These are phyloP conservation scores for Babylonia areolata DNA, from an alignment of 1,140 invertebrate species.

Conservation along the genomic window DNA sequence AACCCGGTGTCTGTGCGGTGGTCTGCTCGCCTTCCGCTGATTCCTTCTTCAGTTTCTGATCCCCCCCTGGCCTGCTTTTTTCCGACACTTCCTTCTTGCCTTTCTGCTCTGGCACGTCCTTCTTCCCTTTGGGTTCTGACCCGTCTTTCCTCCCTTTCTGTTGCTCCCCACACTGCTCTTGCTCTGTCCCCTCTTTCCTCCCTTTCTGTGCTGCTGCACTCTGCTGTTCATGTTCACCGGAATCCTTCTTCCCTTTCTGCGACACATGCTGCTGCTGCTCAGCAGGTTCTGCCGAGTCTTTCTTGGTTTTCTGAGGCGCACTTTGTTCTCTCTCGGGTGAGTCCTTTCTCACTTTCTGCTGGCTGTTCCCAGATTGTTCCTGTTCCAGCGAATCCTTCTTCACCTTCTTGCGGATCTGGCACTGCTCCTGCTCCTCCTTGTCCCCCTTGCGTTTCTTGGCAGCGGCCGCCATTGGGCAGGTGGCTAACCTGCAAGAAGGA, in stretches of 20 bases:
- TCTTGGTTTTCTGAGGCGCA: background rate
- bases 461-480: conserved; percentile 65
- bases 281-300: background rate
- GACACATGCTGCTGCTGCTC: background rate
- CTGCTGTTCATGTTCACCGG: background rate
- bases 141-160: conserved; percentile 28
- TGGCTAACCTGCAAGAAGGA: conserved; percentile 57
- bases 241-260: background rate
- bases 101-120: conserved; percentile 18
- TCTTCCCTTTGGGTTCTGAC: conserved; percentile 9
- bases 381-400: background rate
- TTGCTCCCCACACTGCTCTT: background rate
- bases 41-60: background rate
- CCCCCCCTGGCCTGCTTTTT: background rate
- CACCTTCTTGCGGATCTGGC: conserved; percentile 9
- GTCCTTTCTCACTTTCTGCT: background rate
- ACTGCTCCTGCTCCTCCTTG: conserved; percentile 34
- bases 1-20: background rate
- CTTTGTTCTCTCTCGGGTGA: background rate
- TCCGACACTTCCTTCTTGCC: background rate
- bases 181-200: background rate
- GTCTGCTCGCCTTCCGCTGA: background rate
- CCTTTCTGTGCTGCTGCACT: background rate
- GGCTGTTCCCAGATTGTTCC: background rate
- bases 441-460: conserved; percentile 54